Evolutionary conservation across 2,888 invertebrate genomes (phyloP), one percentile per base, ranked within the genome.

Genomic region (Agrenia bidenticulata): DNA sequence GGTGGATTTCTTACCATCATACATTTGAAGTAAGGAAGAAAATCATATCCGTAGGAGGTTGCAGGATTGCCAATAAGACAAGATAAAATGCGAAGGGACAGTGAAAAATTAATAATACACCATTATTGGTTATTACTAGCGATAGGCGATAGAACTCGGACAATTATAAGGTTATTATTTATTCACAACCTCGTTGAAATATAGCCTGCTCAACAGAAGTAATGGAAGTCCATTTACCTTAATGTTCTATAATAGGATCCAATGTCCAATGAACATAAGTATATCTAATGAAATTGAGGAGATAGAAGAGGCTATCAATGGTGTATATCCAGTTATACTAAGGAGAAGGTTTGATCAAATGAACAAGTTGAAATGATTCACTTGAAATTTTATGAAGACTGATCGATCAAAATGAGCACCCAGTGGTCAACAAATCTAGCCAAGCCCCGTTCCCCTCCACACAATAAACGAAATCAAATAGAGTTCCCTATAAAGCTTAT

Each of bases 121-220:
- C 51, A 23, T 19, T 51, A 51, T 51, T 51, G 7, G 51, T 51
- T 51, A 51, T 51, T 51, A 51, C 51, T 23, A 15, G 51, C 19
- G 51, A 51, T 51, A 51, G 51, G 24, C 23, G n/a, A 51, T 24
- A 19, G 13, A 49, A 15, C 9, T 17, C 7, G 51, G 19, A 23
- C 5, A 23, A 51, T 51, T 51, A 32, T n/a, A 49, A 2, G 13
- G 51, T 51, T 7, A 51, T 51, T 51, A 7, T 51, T 51, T 51
- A 51, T 51, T 51, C 51, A 51, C 19, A 51, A 15, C 17, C 19
- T 19, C 24, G 11, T 51, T 51, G 51, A 23, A 24, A 24, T 17
- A 21, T 51, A 23, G 23, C 4, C 5, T 19, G 11, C n/a, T 15
- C 9, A 15, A 45, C n/a, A 45, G 45, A 15, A 45, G 45, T n/a